Conservation (phyloP, 2,888 invertebrate genomes). For the Argyra leucocephala region DNA sequence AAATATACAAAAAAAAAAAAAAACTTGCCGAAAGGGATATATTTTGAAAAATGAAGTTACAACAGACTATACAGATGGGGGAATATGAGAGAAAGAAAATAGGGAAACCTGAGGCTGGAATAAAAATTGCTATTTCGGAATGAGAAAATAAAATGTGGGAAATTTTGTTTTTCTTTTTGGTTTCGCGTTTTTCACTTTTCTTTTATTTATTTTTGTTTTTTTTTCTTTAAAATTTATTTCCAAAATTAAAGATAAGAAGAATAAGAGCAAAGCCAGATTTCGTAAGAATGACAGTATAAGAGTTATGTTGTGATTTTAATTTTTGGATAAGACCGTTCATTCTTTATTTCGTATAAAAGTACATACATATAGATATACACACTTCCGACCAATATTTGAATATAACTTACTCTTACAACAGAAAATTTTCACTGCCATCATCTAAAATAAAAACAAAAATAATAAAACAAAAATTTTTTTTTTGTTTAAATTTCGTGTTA, state of each 20-base stretch:
- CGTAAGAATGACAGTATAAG: background rate
- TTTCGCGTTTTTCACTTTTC: background rate
- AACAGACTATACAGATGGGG: background rate
- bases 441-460: background rate
- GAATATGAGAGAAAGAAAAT: background rate
- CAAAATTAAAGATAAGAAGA: background rate
- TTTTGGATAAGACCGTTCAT: background rate
- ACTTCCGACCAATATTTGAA: background rate
- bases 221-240: background rate
- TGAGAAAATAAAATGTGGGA: background rate
- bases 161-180: background rate
- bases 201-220: background rate
- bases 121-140: background rate
- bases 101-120: background rate
- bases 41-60: constrained; percentile 2
- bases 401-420: background rate
- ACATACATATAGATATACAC: background rate
- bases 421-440: too few species aligned
- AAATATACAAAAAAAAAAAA: background rate
- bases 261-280: constrained; percentile 1
- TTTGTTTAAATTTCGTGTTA: constrained; percentile 6
- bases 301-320: constrained; percentile 6
- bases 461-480: background rate
- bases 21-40: background rate
- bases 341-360: background rate